Base-by-base conservation (phyloP, 2,797 vertebrate genomes). In the Protosalanx chinensis region DNA sequence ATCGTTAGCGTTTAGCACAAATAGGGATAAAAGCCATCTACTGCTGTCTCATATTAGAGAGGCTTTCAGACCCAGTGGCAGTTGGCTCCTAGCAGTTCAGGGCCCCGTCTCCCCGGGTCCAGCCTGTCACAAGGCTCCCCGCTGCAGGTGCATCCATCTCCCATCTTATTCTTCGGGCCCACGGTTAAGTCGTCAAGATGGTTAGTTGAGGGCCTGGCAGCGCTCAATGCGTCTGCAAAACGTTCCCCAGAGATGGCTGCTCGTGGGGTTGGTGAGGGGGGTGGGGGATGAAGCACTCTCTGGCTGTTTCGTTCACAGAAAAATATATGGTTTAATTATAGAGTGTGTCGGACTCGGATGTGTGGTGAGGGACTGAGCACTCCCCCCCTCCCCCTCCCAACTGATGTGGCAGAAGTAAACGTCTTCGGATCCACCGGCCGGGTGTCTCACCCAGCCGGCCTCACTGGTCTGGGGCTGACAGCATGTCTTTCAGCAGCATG, bases 291-390 rank as follows among this genome's bases (percentile, higher is more conserved):
- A n/a, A 10, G 37, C 13, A 51, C 12, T 29, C 60, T 70, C 79
- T 72, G 81, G 72, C 75, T 74, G 72, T 84, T 56, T 69, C 78
- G 4, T n/a, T n/a, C 51, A 16, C 51, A 72, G 64, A 70, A 71
- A 72, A 85, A 89, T 80, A 80, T 87, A 88, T 80, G 76, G 82
- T 87, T 89, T 85, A 87, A 87, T 89, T 89, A 86, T 74, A 79
- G 59, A 37, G 27, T 73, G 77, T 88, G 87, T 87, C 85, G 71
- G 75, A 72, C 70, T 23, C 3, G 61, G 67, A 49, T 70, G 81
- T 75, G 83, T 61, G 70, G 80, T 77, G 80, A 84, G 81, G 76
- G 73, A 65, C 74, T 67, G 74, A 73, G 71, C 68, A 27, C 23
- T 27, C 23, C 23, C 23, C 23, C 23, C 1, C 23, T 1, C 23